A percentile compares a stretch with the other conserved stretches of the same genome.
These are phyloP conservation scores for Morpho achilles DNA, from an alignment of 2,888 invertebrate species.

Conservation along the genomic window DNA sequence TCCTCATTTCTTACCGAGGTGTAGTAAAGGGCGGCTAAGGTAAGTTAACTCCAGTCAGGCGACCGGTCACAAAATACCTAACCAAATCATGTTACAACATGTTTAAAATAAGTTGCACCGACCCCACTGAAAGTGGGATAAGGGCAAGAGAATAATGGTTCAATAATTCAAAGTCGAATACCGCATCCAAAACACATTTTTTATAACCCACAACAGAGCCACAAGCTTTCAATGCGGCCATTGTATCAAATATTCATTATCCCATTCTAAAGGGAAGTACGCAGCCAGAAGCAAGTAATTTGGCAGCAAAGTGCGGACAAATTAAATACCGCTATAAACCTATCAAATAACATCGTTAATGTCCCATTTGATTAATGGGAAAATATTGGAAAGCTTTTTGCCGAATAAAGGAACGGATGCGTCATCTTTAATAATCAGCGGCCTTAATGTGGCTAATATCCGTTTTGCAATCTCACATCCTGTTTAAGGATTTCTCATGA, in stretches of 20 bases:
- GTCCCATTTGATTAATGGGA: constrained; percentile 27
- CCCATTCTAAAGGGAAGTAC: constrained; percentile 46
- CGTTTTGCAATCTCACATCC: constrained; percentile 3
- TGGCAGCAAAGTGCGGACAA: constrained; percentile 45
- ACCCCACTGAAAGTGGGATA: too few relatives aligned
- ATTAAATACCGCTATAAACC: constrained; percentile 40
- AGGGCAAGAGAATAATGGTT: too few relatives aligned
- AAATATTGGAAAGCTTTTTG: constrained; percentile 17
- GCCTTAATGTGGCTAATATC: constrained; percentile 6
- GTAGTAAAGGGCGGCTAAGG: too few relatives aligned
- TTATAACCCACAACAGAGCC: constrained; percentile 7
- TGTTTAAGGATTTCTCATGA: background rate
- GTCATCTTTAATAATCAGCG: constrained; percentile 20
- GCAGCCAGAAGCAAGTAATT: constrained; percentile 42
- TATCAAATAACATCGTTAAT: constrained; percentile 32
- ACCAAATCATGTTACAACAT: too few relatives aligned
- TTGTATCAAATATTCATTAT: constrained; percentile 73
- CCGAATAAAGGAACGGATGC: constrained; percentile 21
- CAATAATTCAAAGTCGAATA: background rate
- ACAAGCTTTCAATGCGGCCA: constrained; percentile 50
- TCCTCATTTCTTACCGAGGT: too few relatives aligned
- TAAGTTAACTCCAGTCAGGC: too few relatives aligned
- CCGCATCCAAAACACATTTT: constrained; percentile 17
- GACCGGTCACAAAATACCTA: too few relatives aligned
- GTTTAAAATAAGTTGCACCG: too few relatives aligned